A percentile compares a stretch with the other conserved stretches of the same genome.
Evolutionary conservation across 2,797 vertebrate genomes (phyloP).

Genomic region (Atherinosoma microstoma): DNA sequence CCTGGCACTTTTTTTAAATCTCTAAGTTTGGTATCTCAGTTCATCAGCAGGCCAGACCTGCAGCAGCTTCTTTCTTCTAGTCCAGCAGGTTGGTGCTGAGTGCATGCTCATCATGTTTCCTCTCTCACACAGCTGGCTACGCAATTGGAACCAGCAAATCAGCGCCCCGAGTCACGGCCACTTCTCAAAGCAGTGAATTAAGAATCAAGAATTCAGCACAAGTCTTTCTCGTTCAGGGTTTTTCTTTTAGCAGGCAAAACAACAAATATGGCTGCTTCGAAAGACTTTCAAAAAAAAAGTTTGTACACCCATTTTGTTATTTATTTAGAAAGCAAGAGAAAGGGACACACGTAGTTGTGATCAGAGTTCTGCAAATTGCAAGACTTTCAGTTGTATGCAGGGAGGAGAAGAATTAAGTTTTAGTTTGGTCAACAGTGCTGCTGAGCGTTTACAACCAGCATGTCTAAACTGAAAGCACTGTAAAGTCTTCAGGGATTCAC

Average conservation of each 20-base stretch:
- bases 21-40: slow-evolving; percentile 30
- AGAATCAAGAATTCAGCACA: neutral
- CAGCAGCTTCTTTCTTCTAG: slow-evolving; percentile 50
- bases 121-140: slow-evolving; percentile 22
- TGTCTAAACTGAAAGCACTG: slow-evolving; percentile 55
- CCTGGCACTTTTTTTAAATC: slow-evolving; percentile 44
- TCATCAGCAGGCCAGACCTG: slow-evolving; percentile 44
- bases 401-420: slow-evolving; percentile 31
- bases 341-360: slow-evolving; percentile 54
- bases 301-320: slow-evolving; percentile 64
- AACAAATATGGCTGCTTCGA: slow-evolving; percentile 39
- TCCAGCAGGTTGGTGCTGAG: slow-evolving; percentile 27
- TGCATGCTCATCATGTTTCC: slow-evolving; percentile 7
- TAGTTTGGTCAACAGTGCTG: slow-evolving; percentile 34
- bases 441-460: slow-evolving; percentile 53
- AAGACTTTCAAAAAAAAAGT: slow-evolving; percentile 48
- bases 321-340: slow-evolving; percentile 72
- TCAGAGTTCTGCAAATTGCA: slow-evolving; percentile 49
- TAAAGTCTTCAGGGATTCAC: slow-evolving; percentile 51
- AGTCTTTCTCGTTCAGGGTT: slow-evolving; percentile 32
- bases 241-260: slow-evolving; percentile 37
- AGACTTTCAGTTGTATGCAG: slow-evolving; percentile 30
- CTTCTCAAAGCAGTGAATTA: neutral
- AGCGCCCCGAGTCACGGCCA: slow-evolving; percentile 8
- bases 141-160: slow-evolving; percentile 23